Percentiles rank a stretch among this genome's conserved stretches.
These are phyloP conservation scores for Hozukius guyotensis DNA, from an alignment of 2,797 vertebrate genomes.

Conservation along the genomic window DNA sequence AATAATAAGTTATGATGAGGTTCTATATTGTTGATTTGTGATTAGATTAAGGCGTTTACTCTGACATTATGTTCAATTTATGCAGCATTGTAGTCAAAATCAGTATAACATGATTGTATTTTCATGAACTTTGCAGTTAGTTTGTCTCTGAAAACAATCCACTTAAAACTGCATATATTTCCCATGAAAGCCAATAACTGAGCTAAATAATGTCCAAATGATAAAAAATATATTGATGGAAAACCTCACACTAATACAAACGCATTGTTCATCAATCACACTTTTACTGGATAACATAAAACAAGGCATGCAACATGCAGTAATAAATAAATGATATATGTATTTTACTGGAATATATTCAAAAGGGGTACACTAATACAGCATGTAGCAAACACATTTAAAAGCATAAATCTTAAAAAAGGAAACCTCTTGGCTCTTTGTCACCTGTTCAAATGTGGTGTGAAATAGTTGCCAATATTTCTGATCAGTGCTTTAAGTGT, in stretches of 20 bases:
- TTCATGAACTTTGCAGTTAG: background rate
- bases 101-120: background rate
- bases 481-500: background rate
- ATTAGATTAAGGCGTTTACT: slow-evolving; percentile 63
- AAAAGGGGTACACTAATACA: background rate
- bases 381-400: background rate
- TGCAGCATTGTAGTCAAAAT: slow-evolving; percentile 54
- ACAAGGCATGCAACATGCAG: slow-evolving; percentile 64
- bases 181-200: background rate
- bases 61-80: slow-evolving; percentile 6
- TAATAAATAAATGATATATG: slow-evolving; percentile 1
- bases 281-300: slow-evolving; percentile 29
- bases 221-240: background rate
- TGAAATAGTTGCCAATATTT: background rate
- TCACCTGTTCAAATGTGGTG: background rate
- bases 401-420: background rate
- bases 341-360: background rate
- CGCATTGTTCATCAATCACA: slow-evolving; percentile 13
- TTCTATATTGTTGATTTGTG: slow-evolving; percentile 9
- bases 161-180: background rate
- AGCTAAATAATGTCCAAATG: background rate
- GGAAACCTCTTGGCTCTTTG: background rate
- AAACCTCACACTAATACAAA: slow-evolving; percentile 7
- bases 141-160: background rate
- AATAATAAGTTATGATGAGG: slow-evolving; percentile 4